Percentiles rank a stretch among this genome's conserved stretches.
Evolutionary conservation across 2,888 invertebrate species (phyloP).

Genomic region (Apoda limacodes): DNA sequence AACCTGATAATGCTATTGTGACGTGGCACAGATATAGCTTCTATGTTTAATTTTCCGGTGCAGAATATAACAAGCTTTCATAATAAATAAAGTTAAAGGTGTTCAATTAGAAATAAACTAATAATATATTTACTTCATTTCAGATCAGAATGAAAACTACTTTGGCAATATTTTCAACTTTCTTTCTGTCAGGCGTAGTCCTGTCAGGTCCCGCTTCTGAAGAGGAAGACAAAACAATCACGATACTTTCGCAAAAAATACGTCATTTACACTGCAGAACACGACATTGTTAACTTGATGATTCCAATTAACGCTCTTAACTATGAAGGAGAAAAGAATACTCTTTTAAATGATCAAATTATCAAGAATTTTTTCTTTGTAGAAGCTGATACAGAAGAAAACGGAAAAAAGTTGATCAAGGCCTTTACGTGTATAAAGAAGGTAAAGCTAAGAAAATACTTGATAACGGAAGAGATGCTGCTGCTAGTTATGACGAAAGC

Average conservation of each 20-base stretch:
- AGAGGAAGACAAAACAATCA: slow-evolving; percentile 17
- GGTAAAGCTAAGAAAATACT: slow-evolving; percentile 18
- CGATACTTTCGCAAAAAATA: too few species aligned
- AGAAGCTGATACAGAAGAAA: slow-evolving; percentile 21
- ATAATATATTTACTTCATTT: slow-evolving; percentile 6
- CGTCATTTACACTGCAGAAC: slow-evolving; percentile 16
- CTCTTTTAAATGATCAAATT: slow-evolving; percentile 11
- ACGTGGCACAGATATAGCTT: too few species aligned
- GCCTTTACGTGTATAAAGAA: slow-evolving; percentile 16
- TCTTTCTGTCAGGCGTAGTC: slow-evolving; percentile 23
- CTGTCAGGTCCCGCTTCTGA: slow-evolving; percentile 23
- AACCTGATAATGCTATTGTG: too few species aligned
- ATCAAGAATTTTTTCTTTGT: slow-evolving; percentile 20
- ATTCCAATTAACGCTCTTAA: slow-evolving; percentile 22
- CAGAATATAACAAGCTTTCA: too few species aligned
- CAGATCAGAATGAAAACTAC: slow-evolving; percentile 8
- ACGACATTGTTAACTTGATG: slow-evolving; percentile 23
- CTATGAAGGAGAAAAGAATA: slow-evolving; percentile 13
- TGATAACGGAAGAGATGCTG: slow-evolving; percentile 17
- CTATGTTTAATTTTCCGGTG: too few species aligned
- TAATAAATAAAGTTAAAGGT: too few species aligned
- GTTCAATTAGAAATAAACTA: too few species aligned
- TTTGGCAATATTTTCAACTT: slow-evolving; percentile 16
- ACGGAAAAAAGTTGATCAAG: slow-evolving; percentile 14
- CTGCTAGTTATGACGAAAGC: slow-evolving; percentile 13